Base-by-base conservation (phyloP, 37 sponge, comb jelly and placozoan species). In the Spongia lamella region DNA sequence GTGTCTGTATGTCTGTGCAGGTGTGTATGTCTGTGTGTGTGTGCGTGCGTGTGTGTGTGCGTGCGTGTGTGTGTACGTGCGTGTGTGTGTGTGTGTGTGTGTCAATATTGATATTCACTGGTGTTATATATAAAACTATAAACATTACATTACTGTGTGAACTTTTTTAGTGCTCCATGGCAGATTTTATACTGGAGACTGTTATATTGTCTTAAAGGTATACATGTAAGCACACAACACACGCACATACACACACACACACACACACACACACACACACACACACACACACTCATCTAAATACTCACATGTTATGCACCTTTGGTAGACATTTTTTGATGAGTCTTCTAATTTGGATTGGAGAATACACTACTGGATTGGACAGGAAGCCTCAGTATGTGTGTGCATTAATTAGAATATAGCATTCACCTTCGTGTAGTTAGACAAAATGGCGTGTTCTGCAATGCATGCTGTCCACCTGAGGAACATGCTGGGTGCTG, bases 381-480 rank as follows among this genome's bases (percentile, higher is more conserved):
- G 98, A 30, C 40, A 69, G 17, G 89, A 94, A 24, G 66, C 92
- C 24, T 73, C 92, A 6, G 93, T 92, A 56, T n/a, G n/a, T 63
- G 83, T 77, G 15, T 54, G 22, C 13, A 35, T 54, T 34, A 29
- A 43, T 79, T 17, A 26, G 19, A 26, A 13, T 63, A 63, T 20
- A 26, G n/a, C 59, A 7, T 7, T 35, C 40, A 56, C 56, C 17
- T 39, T 49, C 61, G 3, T 72, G 26, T 66, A 96, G 96, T 33
- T 92, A 34, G 98, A 97, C 76, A 97, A 97, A 90, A 84, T 84
- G 83, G 94, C 98, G 16, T 94, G 94, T 78, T 79, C 88, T 50
- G 98, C 98, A 0, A 94, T 97, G 71, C 98, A 97, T 81, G 89
- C 98, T n/a, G 90, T 97, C 20, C 83, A 97, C 68, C 81, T 97